A percentile compares a stretch with the other conserved stretches of the same genome.
phyloP scores from a whole-genome alignment of 1,140 invertebrate genomes.

The Lasioglossum baleicum region DNA sequence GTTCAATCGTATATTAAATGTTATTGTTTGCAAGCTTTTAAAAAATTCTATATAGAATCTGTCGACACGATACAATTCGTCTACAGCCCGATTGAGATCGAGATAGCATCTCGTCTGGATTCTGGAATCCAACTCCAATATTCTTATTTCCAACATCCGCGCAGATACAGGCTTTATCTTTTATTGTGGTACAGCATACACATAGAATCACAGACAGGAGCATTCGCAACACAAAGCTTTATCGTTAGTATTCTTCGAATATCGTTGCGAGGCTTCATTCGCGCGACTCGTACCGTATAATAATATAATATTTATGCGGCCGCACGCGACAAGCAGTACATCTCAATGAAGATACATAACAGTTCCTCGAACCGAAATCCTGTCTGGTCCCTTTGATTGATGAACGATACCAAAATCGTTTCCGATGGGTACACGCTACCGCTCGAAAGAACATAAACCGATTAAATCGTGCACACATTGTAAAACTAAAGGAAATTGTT shows the following conservation, averaged over 20 bases:
- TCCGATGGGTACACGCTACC: background rate
- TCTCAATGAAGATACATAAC: conserved; percentile 10
- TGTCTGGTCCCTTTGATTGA: background rate
- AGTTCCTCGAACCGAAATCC: background rate
- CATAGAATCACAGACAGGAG: background rate
- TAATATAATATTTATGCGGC: conserved; percentile 23
- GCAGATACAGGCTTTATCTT: background rate
- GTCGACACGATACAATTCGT: too few relatives aligned
- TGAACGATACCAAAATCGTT: background rate
- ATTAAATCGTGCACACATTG: too few relatives aligned
- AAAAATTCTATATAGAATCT: too few relatives aligned
- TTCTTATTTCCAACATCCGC: background rate
- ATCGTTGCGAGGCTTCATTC: conserved; percentile 1
- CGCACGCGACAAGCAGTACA: background rate
- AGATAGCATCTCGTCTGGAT: too few relatives aligned
- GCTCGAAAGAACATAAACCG: background rate
- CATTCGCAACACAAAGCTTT: background rate
- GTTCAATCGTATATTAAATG: too few relatives aligned
- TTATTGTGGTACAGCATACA: background rate
- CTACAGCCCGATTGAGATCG: too few relatives aligned
- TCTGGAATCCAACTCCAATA: too few relatives aligned
- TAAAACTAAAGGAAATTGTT: too few relatives aligned
- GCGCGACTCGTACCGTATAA: conserved; percentile 6
- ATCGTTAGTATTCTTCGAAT: conserved; percentile 7
- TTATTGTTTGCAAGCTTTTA: too few relatives aligned